Conservation (phyloP, 1,140 invertebrate genomes). For the Penaeus japonicus region DNA sequence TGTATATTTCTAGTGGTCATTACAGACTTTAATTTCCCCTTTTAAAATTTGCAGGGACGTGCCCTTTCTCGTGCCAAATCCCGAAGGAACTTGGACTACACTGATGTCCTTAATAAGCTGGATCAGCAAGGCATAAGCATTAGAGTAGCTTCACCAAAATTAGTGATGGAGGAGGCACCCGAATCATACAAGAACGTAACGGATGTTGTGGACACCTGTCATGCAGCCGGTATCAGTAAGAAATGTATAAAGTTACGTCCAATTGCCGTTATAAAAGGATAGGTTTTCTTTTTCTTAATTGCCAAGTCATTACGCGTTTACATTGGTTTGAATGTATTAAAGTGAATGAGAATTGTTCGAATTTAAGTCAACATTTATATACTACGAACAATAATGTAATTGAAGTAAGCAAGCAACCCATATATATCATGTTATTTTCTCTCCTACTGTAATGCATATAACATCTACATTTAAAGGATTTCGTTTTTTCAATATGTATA, state of each 20-base stretch:
- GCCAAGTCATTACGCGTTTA: no score
- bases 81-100: constrained; percentile 92
- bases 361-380: no score
- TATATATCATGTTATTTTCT: no score
- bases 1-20: neutral
- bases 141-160: constrained; percentile 96
- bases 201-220: constrained; percentile 98
- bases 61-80: constrained; percentile 97
- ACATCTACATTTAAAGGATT: no score
- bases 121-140: constrained; percentile 95
- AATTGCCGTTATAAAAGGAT: constrained; percentile 98
- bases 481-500: no score
- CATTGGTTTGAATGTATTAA: no score
- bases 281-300: neutral
- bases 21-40: neutral
- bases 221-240: constrained; percentile 95
- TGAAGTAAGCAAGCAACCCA: no score
- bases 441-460: no score
- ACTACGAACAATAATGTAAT: no score
- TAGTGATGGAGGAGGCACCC: constrained; percentile 99
- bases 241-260: constrained; percentile 97
- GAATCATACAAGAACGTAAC: constrained; percentile 99
- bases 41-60: constrained; percentile 77
- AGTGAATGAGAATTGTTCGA: no score
- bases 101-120: constrained; percentile 86